These are phyloP conservation scores for Anas capensis DNA, from an alignment of 2,797 vertebrate genomes.

Conservation along the genomic window DNA sequence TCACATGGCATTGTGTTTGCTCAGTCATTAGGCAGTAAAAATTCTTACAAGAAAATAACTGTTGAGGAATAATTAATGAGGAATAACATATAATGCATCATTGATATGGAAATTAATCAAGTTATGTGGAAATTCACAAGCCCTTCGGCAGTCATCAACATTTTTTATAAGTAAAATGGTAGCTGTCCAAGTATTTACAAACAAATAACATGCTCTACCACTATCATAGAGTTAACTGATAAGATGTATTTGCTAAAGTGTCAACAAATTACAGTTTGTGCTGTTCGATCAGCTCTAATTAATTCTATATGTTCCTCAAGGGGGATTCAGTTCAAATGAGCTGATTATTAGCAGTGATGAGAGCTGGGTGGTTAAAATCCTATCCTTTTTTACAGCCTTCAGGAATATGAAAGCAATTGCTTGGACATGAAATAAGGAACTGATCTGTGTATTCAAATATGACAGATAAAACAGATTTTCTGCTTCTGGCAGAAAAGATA, in stretches of 20 bases:
- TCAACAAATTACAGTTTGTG: constrained; percentile 17
- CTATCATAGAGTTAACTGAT: constrained; percentile 2
- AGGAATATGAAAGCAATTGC: not conserved
- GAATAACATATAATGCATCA: not conserved
- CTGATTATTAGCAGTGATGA: constrained; percentile 31
- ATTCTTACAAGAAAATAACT: constrained; percentile 30
- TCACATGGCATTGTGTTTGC: not conserved
- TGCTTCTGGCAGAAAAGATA: not conserved
- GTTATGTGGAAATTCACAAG: constrained; percentile 21
- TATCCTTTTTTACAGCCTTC: not conserved
- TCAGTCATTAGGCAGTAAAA: not conserved
- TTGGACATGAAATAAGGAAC: not conserved
- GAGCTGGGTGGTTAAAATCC: not conserved
- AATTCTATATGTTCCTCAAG: constrained; percentile 55
- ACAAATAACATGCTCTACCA: not conserved
- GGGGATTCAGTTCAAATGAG: constrained; percentile 6
- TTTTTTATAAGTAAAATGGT: constrained; percentile 30
- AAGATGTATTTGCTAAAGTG: constrained; percentile 21
- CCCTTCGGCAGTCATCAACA: constrained; percentile 3
- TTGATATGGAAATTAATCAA: constrained; percentile 38
- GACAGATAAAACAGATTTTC: not conserved
- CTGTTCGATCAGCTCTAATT: constrained; percentile 44
- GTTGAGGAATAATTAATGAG: constrained; percentile 3
- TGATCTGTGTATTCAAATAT: not conserved
- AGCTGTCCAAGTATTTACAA: constrained; percentile 36